These are phyloP conservation scores for Enoplosus armatus DNA, from an alignment of 2,797 vertebrate species.

Conservation along the genomic window DNA sequence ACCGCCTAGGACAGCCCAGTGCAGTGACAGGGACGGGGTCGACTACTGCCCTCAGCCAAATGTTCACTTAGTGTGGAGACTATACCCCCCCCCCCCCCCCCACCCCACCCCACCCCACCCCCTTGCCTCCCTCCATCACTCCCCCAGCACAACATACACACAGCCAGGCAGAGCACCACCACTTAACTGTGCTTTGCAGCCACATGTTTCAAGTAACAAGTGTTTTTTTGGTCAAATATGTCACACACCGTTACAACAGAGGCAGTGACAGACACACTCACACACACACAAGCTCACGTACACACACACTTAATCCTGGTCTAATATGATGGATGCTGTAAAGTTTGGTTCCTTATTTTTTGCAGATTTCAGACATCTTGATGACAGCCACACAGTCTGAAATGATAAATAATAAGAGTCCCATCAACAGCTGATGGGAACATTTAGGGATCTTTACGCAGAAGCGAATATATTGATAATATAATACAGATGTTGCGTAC, in stretches of 20 bases:
- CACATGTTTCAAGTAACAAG: conserved; percentile 45
- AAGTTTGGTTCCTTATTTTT: too few species aligned
- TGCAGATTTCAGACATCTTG: too few species aligned
- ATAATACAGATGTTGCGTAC: too few species aligned
- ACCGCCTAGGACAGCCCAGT: conserved; percentile 18
- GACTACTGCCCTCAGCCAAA: conserved; percentile 65
- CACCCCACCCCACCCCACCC: not conserved
- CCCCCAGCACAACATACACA: not conserved
- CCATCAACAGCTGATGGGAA: too few species aligned
- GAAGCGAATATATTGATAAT: too few species aligned
- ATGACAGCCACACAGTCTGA: too few species aligned
- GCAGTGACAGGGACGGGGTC: conserved; percentile 53
- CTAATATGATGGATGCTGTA: too few species aligned
- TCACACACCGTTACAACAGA: conserved; percentile 13
- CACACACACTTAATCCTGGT: too few species aligned
- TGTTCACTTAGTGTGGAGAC: conserved; percentile 61
- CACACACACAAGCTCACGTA: not conserved
- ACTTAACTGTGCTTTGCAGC: conserved; percentile 38
- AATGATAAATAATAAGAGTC: too few species aligned
- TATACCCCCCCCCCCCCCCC: not conserved
- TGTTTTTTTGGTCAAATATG: conserved; percentile 16
- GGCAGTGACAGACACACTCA: not conserved
- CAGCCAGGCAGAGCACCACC: not conserved
- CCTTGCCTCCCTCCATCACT: not conserved
- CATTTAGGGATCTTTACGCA: too few species aligned